Percentiles rank a stretch among this genome's conserved stretches.
Conservation (phyloP, 2,888 invertebrate species). For the Eucera pruinosa region DNA sequence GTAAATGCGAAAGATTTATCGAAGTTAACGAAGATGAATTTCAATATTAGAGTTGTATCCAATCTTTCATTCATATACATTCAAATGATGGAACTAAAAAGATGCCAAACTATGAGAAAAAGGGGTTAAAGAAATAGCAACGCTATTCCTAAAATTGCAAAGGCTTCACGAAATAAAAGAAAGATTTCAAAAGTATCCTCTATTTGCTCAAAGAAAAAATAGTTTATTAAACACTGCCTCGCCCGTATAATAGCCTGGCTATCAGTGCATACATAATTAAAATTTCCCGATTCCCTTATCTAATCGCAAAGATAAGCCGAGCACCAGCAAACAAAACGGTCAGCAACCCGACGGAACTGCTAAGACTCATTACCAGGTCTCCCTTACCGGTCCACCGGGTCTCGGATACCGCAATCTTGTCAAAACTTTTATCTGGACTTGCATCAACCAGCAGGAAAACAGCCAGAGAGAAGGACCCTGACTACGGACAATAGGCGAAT, state of each 20-base stretch:
- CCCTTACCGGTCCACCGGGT: background rate
- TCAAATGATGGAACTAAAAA: no score
- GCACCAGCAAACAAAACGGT: conserved; percentile 31
- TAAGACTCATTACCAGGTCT: conserved; percentile 18
- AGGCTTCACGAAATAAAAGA: background rate
- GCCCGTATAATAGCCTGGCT: no score
- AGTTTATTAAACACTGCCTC: no score
- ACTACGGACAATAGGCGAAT: conserved; percentile 57
- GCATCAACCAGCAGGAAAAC: conserved; percentile 71
- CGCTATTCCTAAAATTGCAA: no score
- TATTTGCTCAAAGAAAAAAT: background rate
- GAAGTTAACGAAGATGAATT: no score
- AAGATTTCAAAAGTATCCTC: no score
- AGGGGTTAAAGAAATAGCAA: no score
- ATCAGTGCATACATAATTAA: conserved; percentile 6
- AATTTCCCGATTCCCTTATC: conserved; percentile 25
- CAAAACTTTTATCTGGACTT: conserved; percentile 79
- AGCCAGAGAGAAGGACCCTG: conserved; percentile 44
- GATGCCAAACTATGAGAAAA: no score
- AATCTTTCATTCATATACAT: no score
- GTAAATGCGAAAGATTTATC: no score
- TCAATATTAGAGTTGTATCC: no score
- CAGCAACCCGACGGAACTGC: background rate
- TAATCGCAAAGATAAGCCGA: conserved; percentile 24
- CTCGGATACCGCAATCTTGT: conserved; percentile 66